Evolutionary conservation across 2,113 vertebrate genomes (phyloP), one percentile per base, ranked within the genome.

Genomic region (Gnathonemus longibarbis): DNA sequence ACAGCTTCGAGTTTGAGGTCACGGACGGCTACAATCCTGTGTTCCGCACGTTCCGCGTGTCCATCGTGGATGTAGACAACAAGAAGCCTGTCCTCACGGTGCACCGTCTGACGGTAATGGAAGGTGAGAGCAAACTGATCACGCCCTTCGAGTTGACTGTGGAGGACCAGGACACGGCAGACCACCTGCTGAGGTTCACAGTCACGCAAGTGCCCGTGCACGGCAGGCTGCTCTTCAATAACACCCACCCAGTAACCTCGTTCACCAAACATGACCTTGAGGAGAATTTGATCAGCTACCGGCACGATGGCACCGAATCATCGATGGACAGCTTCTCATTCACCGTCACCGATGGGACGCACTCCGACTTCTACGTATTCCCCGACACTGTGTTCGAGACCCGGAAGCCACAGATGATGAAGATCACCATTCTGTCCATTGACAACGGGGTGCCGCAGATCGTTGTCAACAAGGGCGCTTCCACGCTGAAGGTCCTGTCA

Each of bases 1-100:
- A 99, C 94, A 98, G 98, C 90, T 99, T 99, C 94, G 98, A 99
- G 92, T 99, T 99, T 92, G 96, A 99, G 91, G 98, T 98, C 85
- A 99, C 98, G 0, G 98, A 99, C 21, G 98, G 98, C 13, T 98
- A 93, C 92, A 99, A 99, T 90, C 97, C 98, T 0, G 96, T 99
- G 88, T 99, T 98, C 93, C 96, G 98, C 89, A 99, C 98, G 0
- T 99, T 99, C 92, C 95, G 97, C 39, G 97, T 99, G 93, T 97
- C 97, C 11, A 98, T 99, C 24, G 96, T 96, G 15, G 98, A 98
- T 1, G 97, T 99, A 24, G 98, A 99, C 94, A 99, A 99, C 91
- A 99, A 99, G 93, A 99, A 98, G 89, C 98, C 98, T 0, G 96
- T 99, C 0, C 92, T 99, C 52, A 98, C 97, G 8, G 92, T 98